Base-by-base conservation (phyloP, 2,113 vertebrate genomes). In the Halichoerus grypus region DNA sequence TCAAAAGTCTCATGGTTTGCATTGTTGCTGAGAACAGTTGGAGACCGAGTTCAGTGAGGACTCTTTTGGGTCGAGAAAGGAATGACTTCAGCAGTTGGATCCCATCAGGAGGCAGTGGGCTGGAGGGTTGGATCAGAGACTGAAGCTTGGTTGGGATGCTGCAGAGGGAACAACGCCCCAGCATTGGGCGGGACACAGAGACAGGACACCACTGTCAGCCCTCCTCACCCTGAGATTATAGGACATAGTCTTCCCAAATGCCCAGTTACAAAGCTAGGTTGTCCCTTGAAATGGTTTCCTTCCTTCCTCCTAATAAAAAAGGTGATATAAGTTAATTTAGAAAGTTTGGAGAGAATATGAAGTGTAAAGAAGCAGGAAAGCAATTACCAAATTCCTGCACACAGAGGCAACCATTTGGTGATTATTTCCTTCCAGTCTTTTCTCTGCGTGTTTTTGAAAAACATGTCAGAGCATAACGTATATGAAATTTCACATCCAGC, bases 341-440 rank as follows among this genome's bases (percentile, higher is more conserved):
- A 94, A 92, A 86, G 22, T 69, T 85, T 88, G 51, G 26, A 7
- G 61, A 92, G 69, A 71, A 57, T n/a, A 51, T 59, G 22, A 94
- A 95, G 4, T 55, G 7, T 74, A 63, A 94, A 97, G 49, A 91
- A 82, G 26, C 51, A 81, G 65, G 33, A 88, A 93, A 91, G 33
- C 65, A 77, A 10, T 76, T 91, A 71, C 6, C 67, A 94, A 61
- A 89, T 72, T 89, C 12, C 19, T 88, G 21, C 3, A 63, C 12
- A 31, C n/a, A 93, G 61, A 76, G 61, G 86, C 10, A 59, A 24
- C 81, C 26, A 22, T 77, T 93, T 79, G 12, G 26, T 81, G n/a
- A 86, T 86, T 76, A 84, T 53, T 96, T 91, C 57, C 24, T 93
- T 94, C 36, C 10, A 46, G 33, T 76, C 80, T 97, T 85, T 82